These are phyloP conservation scores for Alectura lathami DNA, from an alignment of 2,113 vertebrate species.

Conservation along the genomic window DNA sequence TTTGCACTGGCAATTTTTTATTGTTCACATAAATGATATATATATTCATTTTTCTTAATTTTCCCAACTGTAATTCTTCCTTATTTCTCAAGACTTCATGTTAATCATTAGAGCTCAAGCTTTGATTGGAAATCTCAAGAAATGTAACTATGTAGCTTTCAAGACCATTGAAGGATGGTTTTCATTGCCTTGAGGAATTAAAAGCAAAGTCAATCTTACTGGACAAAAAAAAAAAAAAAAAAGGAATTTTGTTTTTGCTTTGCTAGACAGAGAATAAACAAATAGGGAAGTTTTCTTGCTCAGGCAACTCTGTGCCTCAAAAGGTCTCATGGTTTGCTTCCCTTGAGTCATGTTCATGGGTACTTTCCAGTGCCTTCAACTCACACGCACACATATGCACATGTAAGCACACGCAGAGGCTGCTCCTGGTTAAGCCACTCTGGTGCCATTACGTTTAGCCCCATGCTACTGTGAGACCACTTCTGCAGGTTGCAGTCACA, in stretches of 20 bases:
- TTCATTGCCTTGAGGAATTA: background rate
- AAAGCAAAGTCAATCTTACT: background rate
- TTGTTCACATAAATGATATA: background rate
- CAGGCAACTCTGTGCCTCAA: background rate
- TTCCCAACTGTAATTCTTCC: background rate
- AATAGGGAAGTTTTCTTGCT: background rate
- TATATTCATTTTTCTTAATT: background rate
- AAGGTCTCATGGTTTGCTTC: background rate
- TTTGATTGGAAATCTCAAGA: background rate
- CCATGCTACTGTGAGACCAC: background rate
- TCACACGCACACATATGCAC: fast-evolving
- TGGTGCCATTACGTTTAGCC: background rate
- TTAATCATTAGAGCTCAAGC: background rate
- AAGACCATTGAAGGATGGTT: background rate
- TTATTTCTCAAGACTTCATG: background rate
- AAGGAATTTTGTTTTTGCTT: background rate
- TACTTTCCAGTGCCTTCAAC: background rate
- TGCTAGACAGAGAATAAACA: background rate
- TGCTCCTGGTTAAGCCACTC: background rate
- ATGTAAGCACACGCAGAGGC: too few relatives aligned
- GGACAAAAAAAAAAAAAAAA: background rate
- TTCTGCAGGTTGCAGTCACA: background rate
- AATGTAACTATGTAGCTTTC: background rate
- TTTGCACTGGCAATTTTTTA: background rate
- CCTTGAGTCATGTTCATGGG: background rate